These are phyloP conservation scores for Onthophagus sagittarius DNA, from an alignment of 2,888 invertebrate genomes.

Conservation along the genomic window DNA sequence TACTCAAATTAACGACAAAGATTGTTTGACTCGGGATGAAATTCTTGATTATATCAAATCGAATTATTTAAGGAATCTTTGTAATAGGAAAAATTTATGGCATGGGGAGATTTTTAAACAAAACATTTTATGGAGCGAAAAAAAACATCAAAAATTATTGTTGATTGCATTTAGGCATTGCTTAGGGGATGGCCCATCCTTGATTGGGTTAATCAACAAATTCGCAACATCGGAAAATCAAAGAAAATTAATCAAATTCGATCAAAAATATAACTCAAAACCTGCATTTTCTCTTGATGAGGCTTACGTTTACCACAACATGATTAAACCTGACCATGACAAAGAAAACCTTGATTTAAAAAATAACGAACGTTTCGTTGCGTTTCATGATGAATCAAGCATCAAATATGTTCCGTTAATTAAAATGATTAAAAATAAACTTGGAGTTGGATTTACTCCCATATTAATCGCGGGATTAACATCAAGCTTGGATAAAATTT, in stretches of 20 bases:
- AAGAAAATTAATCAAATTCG: neutral
- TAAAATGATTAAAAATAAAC: neutral
- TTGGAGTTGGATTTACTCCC: neutral
- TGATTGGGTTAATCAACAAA: neutral
- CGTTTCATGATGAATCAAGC: neutral
- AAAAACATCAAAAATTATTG: neutral
- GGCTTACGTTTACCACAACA: neutral
- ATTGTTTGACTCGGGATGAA: neutral
- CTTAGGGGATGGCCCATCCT: neutral
- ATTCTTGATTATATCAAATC: neutral
- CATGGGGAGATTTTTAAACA: neutral
- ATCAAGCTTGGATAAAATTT: neutral
- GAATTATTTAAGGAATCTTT: neutral
- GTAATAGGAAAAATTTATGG: neutral
- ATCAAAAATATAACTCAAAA: neutral
- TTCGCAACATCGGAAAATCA: neutral
- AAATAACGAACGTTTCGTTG: neutral
- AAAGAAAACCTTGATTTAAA: neutral
- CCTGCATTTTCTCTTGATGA: neutral
- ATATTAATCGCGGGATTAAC: neutral
- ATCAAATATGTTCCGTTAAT: constrained; percentile 3
- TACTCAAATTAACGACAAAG: no score
- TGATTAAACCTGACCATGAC: neutral
- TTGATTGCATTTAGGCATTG: neutral
- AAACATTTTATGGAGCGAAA: neutral